phyloP scores from a whole-genome alignment of 1,140 invertebrate species.

The Theocolax elegans region DNA sequence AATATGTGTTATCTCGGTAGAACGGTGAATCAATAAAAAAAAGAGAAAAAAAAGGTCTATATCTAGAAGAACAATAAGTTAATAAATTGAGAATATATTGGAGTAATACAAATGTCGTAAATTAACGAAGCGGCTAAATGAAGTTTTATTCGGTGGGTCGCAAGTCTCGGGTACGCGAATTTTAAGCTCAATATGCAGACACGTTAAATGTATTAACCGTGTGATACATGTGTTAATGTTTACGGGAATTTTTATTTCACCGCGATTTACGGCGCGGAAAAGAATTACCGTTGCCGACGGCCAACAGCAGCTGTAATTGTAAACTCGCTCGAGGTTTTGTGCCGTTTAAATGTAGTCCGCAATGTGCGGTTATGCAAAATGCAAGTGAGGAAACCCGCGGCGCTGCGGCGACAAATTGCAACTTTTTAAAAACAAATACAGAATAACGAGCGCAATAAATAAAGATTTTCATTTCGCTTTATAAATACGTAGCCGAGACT shows the following conservation, averaged over 20 bases:
- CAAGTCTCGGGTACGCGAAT: too few relatives aligned
- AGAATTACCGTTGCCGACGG: slow-evolving; percentile 5
- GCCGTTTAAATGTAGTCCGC: slow-evolving; percentile 12
- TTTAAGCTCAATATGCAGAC: background rate
- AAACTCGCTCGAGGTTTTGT: slow-evolving; percentile 14
- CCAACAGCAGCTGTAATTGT: slow-evolving; percentile 27
- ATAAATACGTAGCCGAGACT: background rate
- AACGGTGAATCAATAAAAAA: too few relatives aligned
- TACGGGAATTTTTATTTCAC: slow-evolving; percentile 3
- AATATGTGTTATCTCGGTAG: too few relatives aligned
- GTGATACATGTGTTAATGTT: slow-evolving; percentile 14
- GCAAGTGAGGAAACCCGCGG: background rate
- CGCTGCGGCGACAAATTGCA: slow-evolving; percentile 7
- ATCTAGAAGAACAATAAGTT: too few relatives aligned
- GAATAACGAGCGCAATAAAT: slow-evolving; percentile 18
- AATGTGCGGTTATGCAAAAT: slow-evolving; percentile 21
- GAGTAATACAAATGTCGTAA: too few relatives aligned
- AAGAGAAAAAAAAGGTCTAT: too few relatives aligned
- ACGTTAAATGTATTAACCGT: background rate
- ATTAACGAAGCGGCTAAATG: too few relatives aligned
- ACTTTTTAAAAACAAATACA: slow-evolving; percentile 12
- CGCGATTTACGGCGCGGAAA: slow-evolving; percentile 20
- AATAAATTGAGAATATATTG: too few relatives aligned
- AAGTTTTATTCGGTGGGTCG: too few relatives aligned
- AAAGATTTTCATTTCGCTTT: slow-evolving; percentile 4